These are phyloP conservation scores for Pheosia gnoma DNA, from an alignment of 2,888 invertebrate genomes.

Conservation along the genomic window DNA sequence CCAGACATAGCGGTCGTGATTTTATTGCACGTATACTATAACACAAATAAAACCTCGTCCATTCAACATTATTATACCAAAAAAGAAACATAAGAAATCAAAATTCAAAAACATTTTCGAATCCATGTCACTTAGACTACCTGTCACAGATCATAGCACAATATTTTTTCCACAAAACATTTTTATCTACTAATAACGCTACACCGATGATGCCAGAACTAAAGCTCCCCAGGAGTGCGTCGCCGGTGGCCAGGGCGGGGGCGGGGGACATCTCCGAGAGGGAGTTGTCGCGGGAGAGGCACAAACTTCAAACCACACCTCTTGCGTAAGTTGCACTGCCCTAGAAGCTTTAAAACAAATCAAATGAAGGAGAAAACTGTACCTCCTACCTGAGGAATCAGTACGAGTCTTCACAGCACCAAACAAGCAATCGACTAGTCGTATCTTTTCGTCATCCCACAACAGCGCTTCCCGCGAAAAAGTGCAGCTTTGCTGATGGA, in stretches of 20 bases:
- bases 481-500: too few relatives aligned
- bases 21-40: too few relatives aligned
- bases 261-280: constrained; percentile 76
- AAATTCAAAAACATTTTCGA: constrained; percentile 26
- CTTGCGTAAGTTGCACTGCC: constrained; percentile 55
- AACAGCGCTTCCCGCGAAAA: too few relatives aligned
- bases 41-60: background rate
- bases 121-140: constrained; percentile 32
- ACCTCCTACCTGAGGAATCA: too few relatives aligned
- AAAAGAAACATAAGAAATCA: constrained; percentile 10
- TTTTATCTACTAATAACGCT: background rate
- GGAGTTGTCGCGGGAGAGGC: constrained; percentile 66
- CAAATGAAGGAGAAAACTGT: too few relatives aligned
- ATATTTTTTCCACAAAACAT: constrained; percentile 10
- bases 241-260: constrained; percentile 66
- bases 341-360: too few relatives aligned
- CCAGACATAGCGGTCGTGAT: too few relatives aligned
- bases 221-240: constrained; percentile 63
- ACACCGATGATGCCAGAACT: constrained; percentile 57
- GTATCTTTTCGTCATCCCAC: too few relatives aligned
- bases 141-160: constrained; percentile 25
- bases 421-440: too few relatives aligned
- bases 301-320: constrained; percentile 65
- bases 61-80: background rate
- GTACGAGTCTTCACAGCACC: too few relatives aligned